Conservation (phyloP, 2,113 vertebrate genomes). For the Nipponia nippon region DNA sequence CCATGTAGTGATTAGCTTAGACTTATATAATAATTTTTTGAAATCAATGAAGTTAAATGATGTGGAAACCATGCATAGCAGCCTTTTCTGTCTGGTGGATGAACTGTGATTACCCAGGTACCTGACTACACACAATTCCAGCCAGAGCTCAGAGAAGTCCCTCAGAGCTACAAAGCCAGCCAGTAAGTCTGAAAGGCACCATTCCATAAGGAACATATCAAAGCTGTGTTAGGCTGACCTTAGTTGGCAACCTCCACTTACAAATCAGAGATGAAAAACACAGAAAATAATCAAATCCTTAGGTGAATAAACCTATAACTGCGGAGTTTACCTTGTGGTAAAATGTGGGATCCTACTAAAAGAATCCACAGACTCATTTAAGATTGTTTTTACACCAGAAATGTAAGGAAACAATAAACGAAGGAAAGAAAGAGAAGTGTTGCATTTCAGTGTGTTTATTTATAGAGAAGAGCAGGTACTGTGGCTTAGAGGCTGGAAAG, state of each 20-base stretch:
- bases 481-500: not conserved
- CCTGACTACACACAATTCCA: not conserved
- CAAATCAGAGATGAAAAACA: not conserved
- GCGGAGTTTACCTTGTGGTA: not conserved
- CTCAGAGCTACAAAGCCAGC: not conserved
- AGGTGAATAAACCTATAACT: not conserved
- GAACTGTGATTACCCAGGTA: not conserved
- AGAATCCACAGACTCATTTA: not conserved
- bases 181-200: not conserved
- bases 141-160: not conserved
- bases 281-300: not conserved
- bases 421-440: not conserved
- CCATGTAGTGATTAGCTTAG: rapidly evolving
- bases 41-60: not conserved
- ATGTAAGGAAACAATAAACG: not conserved
- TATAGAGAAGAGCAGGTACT: not conserved
- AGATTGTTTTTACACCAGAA: not conserved
- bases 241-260: not conserved
- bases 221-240: not conserved
- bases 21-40: not conserved
- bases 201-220: not conserved
- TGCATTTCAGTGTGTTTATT: not conserved
- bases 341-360: not conserved
- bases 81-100: not conserved
- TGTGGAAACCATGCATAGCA: not conserved